Evolutionary conservation across 2,797 vertebrate genomes (phyloP).

Genomic region (Moxostoma hubbsi): DNA sequence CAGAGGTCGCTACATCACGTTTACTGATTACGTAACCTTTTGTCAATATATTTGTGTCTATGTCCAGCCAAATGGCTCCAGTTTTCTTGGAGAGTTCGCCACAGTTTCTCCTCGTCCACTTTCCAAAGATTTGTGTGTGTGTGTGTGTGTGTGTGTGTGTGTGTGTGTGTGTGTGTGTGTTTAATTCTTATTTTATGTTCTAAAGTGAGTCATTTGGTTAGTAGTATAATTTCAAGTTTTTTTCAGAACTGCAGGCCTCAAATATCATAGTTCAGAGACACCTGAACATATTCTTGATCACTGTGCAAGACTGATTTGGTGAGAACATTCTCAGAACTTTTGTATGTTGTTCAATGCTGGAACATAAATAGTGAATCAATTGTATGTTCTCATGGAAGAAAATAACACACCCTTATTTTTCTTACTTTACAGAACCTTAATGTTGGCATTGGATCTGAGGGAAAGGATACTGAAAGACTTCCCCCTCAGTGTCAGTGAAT

Average conservation of each 20-base stretch:
- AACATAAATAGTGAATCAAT: constrained; percentile 36
- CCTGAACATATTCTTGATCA: constrained; percentile 6
- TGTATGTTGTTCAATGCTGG: constrained; percentile 13
- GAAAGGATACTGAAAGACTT: constrained; percentile 40
- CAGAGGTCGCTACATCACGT: neutral
- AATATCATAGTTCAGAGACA: neutral
- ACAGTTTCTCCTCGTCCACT: neutral
- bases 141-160: neutral
- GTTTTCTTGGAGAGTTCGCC: neutral
- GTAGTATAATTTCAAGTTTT: neutral
- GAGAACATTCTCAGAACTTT: constrained; percentile 35
- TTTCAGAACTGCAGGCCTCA: neutral
- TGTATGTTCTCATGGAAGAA: constrained; percentile 45
- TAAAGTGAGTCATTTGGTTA: neutral
- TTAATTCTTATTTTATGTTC: neutral
- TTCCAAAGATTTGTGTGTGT: neutral
- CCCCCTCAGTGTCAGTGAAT: constrained; percentile 26
- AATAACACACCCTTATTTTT: constrained; percentile 32
- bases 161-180: neutral
- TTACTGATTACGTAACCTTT: neutral
- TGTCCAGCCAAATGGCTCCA: neutral
- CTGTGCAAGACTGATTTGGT: constrained; percentile 24
- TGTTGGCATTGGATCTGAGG: constrained; percentile 44
- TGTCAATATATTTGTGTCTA: neutral
- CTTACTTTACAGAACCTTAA: constrained; percentile 38